Conservation (phyloP, 2,113 vertebrate species). For the Sphyrna mokarran region DNA sequence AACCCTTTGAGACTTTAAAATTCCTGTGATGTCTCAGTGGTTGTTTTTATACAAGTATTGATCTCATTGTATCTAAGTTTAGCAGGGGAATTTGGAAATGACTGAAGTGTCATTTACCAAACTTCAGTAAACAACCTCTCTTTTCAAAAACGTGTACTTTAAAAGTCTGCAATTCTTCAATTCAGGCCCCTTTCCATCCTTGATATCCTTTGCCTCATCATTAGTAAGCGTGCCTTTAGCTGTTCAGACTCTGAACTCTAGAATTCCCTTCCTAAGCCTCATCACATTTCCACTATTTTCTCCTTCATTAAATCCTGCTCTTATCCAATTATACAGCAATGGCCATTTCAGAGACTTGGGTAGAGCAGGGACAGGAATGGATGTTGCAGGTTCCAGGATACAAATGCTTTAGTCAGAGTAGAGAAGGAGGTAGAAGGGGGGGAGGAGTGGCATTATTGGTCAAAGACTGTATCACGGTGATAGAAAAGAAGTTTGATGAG, state of each 20-base stretch:
- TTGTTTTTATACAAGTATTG: not conserved
- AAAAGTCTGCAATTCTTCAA: not conserved
- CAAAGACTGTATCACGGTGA: too few relatives aligned
- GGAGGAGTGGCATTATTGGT: too few relatives aligned
- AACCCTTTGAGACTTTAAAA: not conserved
- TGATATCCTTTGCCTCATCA: not conserved
- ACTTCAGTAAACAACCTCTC: not conserved
- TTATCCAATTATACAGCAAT: not conserved
- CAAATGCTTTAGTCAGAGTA: too few relatives aligned
- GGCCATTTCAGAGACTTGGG: too few relatives aligned
- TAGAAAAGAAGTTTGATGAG: too few relatives aligned
- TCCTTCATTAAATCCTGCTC: not conserved
- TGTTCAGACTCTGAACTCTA: not conserved
- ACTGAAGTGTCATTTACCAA: not conserved
- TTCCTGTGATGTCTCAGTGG: not conserved
- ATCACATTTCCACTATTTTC: not conserved
- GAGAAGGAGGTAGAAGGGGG: too few relatives aligned
- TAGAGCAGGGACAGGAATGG: too few relatives aligned
- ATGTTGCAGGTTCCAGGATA: too few relatives aligned
- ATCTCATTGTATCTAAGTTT: not conserved
- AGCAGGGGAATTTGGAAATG: not conserved
- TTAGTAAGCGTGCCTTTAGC: not conserved
- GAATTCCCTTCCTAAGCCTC: not conserved
- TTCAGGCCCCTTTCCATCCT: not conserved
- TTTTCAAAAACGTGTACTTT: not conserved